Evolutionary conservation across 1,140 invertebrate genomes (phyloP), one percentile per base, ranked within the genome.

Genomic region (Telenomus remus): DNA sequence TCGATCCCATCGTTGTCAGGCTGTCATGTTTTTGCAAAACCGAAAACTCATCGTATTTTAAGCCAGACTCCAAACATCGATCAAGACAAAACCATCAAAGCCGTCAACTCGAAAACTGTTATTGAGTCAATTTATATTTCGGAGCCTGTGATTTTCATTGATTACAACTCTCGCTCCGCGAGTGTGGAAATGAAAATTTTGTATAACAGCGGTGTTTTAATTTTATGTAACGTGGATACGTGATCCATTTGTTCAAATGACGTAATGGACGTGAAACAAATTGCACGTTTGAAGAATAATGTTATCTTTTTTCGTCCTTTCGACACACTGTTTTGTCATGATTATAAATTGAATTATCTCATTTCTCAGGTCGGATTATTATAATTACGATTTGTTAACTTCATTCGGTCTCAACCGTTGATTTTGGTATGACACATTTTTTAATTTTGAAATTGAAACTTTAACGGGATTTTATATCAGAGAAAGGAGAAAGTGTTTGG

Each of bases 1-100:
- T 11, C 34, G 57, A 68, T 46, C 57, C 53, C 51, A 75, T 75
- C 72, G 64, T 68, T 75, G 50, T 47, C 71, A 63, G 61, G 56
- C 56, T 56, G 44, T 33, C 33, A 39, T 46, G 61, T 73, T 46
- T n/a, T 8, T 13, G 42, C 56, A 51, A 34, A 27, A n/a, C n/a
- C 19, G 19, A 27, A 27, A 27, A 27, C 19, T 27, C 19, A 27
- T 27, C 19, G 19, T n/a, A n/a, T n/a, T n/a, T n/a, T n/a, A 27
- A 27, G 6, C 6, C 19, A 1, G 19, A 27, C 6, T 3, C 19
- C 19, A 27, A n/a, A 6, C 19, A 6, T 27, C 19, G 19, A 27
- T 27, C 19, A 6, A 6, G 19, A 27, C 19, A 6, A 27, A 27
- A 3, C 19, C 19, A 27, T 3, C 1, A 6, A 27, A 1, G 2